Evolutionary conservation across 2,797 vertebrate genomes (phyloP).

Genomic region (Pygocentrus nattereri): DNA sequence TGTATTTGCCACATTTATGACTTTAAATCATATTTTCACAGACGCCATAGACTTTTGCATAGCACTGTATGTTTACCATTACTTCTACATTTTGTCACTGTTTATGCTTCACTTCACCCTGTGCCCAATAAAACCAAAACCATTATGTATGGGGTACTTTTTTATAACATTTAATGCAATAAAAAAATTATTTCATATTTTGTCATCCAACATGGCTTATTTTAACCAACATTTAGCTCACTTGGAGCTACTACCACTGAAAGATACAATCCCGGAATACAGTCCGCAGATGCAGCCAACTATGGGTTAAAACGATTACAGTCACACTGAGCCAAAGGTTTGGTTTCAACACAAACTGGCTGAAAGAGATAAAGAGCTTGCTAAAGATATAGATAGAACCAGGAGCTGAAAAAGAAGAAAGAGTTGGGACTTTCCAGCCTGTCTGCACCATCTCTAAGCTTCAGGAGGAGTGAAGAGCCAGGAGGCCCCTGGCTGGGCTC

Average conservation of each 20-base stretch:
- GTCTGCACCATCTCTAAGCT: conserved; percentile 26
- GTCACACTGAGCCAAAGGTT: background rate
- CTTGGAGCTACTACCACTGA: background rate
- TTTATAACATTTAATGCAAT: too few species aligned
- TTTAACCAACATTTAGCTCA: background rate
- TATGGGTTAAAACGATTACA: background rate
- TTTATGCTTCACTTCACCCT: too few species aligned
- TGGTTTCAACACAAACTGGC: conserved; percentile 11
- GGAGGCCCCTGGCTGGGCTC: conserved; percentile 64
- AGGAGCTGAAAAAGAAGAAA: background rate
- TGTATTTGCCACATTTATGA: too few species aligned
- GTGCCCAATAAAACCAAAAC: too few species aligned
- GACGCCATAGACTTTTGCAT: too few species aligned
- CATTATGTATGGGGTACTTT: too few species aligned
- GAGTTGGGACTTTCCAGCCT: background rate
- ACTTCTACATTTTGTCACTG: too few species aligned
- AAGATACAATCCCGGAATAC: background rate
- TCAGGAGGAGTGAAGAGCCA: conserved; percentile 47
- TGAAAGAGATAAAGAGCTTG: conserved; percentile 3
- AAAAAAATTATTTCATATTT: too few species aligned
- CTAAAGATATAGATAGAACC: background rate
- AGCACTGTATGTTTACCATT: too few species aligned
- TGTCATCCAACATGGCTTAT: background rate
- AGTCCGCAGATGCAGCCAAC: background rate
- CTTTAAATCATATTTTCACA: too few species aligned